Percentiles rank a stretch among this genome's conserved stretches.
Conservation (phyloP, 2,888 invertebrate species). For the Andrena hattorfiana region DNA sequence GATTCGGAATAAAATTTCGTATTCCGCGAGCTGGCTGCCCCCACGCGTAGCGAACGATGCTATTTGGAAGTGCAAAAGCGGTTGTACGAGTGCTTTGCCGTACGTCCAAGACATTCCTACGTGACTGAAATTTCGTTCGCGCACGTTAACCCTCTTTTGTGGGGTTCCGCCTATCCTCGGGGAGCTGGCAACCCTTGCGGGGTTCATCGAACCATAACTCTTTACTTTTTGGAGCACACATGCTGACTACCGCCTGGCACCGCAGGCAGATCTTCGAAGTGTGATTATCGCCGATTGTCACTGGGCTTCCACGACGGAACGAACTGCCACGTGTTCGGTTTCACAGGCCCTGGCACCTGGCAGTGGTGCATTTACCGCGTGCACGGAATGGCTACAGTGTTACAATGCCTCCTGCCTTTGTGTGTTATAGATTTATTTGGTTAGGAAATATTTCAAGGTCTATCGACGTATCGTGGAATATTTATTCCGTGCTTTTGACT, state of each 20-base stretch:
- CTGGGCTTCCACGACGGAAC: neutral
- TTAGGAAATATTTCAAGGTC: no score
- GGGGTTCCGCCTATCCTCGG: slow-evolving; percentile 25
- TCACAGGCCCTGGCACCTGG: slow-evolving; percentile 53
- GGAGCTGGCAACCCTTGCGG: slow-evolving; percentile 26
- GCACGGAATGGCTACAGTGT: neutral
- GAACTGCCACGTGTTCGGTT: slow-evolving; percentile 58
- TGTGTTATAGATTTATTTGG: no score
- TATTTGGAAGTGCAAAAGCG: slow-evolving; percentile 44
- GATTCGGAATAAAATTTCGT: slow-evolving; percentile 32
- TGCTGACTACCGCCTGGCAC: slow-evolving; percentile 35
- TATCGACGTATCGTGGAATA: no score
- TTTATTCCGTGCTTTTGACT: no score
- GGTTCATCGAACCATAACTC: slow-evolving; percentile 74
- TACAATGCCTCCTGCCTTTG: neutral
- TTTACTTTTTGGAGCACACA: slow-evolving; percentile 69
- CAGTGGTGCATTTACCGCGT: slow-evolving; percentile 27
- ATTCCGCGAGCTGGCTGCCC: slow-evolving; percentile 38
- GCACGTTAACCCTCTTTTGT: slow-evolving; percentile 51
- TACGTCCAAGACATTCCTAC: slow-evolving; percentile 64
- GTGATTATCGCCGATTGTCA: slow-evolving; percentile 66
- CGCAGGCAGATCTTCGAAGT: slow-evolving; percentile 50
- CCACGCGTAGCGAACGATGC: slow-evolving; percentile 27
- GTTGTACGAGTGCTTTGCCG: slow-evolving; percentile 10
- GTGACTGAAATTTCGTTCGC: slow-evolving; percentile 74